Evolutionary conservation across 2,113 vertebrate species (phyloP).

Genomic region (Oceanites oceanicus): DNA sequence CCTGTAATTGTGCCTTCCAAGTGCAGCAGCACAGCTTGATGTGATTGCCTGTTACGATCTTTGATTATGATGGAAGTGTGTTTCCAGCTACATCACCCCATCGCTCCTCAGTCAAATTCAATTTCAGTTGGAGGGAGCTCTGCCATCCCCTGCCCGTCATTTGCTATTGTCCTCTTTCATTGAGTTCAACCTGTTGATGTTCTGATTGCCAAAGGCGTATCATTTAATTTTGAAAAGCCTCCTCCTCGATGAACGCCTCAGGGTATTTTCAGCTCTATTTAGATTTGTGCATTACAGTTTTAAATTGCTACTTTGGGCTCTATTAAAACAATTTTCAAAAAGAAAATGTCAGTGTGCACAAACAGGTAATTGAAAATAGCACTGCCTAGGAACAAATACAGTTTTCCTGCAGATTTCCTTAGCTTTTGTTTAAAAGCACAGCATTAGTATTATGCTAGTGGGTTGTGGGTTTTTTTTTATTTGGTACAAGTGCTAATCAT

Average conservation of each 20-base stretch:
- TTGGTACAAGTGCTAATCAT: constrained; percentile 3
- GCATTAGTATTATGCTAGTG: not conserved
- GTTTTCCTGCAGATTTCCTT: not conserved
- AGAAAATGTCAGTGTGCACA: constrained; percentile 41
- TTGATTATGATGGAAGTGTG: not conserved
- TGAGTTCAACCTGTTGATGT: constrained; percentile 20
- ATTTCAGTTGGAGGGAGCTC: not conserved
- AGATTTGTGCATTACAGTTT: constrained; percentile 25
- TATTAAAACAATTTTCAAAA: constrained; percentile 51
- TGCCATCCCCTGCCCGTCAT: not conserved
- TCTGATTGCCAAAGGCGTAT: not conserved
- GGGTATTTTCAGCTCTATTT: constrained; percentile 41
- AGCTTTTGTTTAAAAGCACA: not conserved
- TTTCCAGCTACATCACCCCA: not conserved
- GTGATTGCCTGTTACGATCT: not conserved
- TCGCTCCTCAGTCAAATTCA: not conserved
- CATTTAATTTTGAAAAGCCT: constrained; percentile 42
- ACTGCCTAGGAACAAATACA: not conserved
- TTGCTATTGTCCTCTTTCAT: not conserved
- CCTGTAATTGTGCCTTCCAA: not conserved
- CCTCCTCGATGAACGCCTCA: not conserved
- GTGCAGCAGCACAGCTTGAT: not conserved
- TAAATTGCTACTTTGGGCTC: constrained; percentile 45
- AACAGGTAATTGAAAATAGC: constrained; percentile 44
- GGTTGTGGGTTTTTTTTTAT: not conserved